Base-by-base conservation (phyloP, 1,140 invertebrate genomes). In the Aphis craccivora region DNA sequence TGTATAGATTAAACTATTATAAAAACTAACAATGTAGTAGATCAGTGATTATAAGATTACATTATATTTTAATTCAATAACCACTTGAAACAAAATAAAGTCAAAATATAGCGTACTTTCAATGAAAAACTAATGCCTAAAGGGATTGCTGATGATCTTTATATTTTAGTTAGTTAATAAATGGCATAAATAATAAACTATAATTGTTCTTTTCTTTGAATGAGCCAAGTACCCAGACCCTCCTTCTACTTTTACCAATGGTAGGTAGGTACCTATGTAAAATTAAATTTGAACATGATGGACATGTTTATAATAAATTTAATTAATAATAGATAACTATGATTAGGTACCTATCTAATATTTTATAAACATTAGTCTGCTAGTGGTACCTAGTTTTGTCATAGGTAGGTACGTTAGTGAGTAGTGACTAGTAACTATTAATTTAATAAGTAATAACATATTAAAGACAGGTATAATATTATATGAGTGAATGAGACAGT, bases 391-490 rank as follows among this genome's bases (percentile, higher is more conserved):
- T 45, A 45, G 48, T 18, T 51, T 48, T 18, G 48, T 48, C 48
- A 48, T 30, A n/a, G 60, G 25, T n/a, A n/a, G n/a, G n/a, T n/a
- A n/a, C n/a, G n/a, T 11, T n/a, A 76, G 3, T 11, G 25, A 25
- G 2, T 60, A 60, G 23, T n/a, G 55, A 25, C 6, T 60, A 30
- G 23, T 60, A 25, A 25, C 60, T 76, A n/a, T n/a, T 76, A n/a
- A n/a, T 76, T 76, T 76, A 76, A 76, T 76, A 76, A n/a, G n/a
- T 76, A 76, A 76, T 76, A 76, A n/a, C n/a, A 76, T 76, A 76
- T 76, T 76, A 76, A 35, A 18, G 1, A 51, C 6, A 30, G 2
- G 60, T 30, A 4, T 11, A 9, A 67, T 30, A n/a, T n/a, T n/a
- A n/a, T 8, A 14, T 30, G 14, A 11, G 25, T 67, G 60, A 67